Conservation (phyloP, 2,797 vertebrate genomes). For the Dromococcyx pavoninus region DNA sequence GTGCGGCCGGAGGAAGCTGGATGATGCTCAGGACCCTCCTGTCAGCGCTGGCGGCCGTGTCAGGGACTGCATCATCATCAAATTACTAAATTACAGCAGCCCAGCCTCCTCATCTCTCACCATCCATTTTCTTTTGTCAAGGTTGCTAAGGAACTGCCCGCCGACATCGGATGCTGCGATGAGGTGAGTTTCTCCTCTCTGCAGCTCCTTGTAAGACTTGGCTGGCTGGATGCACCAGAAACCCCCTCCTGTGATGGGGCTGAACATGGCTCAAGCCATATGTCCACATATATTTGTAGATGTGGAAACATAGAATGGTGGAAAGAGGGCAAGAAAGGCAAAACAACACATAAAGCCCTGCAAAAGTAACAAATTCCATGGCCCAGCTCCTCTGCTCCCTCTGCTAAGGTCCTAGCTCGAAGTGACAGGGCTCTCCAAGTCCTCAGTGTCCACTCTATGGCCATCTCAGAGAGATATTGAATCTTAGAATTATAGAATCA, state of each 20-base stretch:
- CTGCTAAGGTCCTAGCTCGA: neutral
- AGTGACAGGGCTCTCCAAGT: neutral
- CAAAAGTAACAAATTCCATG: neutral
- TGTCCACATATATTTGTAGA: neutral
- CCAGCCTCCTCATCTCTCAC: neutral
- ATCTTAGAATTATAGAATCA: too few relatives aligned
- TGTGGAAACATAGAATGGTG: neutral
- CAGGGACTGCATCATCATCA: neutral
- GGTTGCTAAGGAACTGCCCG: constrained; percentile 47
- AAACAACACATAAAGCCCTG: neutral
- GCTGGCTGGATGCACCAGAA: neutral
- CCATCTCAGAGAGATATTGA: too few relatives aligned
- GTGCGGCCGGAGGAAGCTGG: neutral
- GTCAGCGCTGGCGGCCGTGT: neutral
- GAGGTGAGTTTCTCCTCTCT: neutral
- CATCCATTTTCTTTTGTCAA: neutral
- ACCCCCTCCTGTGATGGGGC: neutral
- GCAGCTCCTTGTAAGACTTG: neutral
- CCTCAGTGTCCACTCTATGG: rapidly evolving
- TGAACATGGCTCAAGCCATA: rapidly evolving
- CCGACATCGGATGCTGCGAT: rapidly evolving
- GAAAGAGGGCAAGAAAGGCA: neutral
- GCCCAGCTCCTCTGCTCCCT: neutral
- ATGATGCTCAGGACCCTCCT: neutral
- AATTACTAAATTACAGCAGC: neutral